Conservation (phyloP, 2,797 vertebrate species). For the Mus minutoides region DNA sequence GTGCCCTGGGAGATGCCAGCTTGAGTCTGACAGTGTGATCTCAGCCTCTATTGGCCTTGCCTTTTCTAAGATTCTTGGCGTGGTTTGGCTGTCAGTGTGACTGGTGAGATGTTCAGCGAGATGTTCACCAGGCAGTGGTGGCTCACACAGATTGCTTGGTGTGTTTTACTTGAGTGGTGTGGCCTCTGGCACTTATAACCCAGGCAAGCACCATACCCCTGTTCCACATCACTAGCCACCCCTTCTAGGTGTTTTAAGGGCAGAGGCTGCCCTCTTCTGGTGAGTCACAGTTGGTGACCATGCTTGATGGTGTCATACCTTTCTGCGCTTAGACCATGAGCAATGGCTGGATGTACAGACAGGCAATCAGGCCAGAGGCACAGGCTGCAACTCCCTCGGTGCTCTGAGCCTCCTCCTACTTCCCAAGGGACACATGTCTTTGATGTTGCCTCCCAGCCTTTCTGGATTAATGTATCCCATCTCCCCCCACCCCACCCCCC, state of each 20-base stretch:
- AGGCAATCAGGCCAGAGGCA: not conserved
- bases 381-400: not conserved
- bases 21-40: not conserved
- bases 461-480: not conserved
- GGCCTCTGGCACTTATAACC: not conserved
- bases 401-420: not conserved
- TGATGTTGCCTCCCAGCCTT: not conserved
- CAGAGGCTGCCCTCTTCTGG: slow-evolving; percentile 74
- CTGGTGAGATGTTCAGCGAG: not conserved
- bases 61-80: not conserved
- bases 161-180: not conserved
- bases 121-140: too few relatives aligned
- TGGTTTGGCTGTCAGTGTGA: not conserved
- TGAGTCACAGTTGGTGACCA: not conserved
- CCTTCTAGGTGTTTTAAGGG: slow-evolving; percentile 29
- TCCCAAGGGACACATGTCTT: not conserved
- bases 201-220: not conserved
- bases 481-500: not conserved
- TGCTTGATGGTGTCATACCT: not conserved
- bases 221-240: not conserved
- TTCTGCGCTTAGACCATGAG: not conserved
- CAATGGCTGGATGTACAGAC: not conserved
- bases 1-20: not conserved
- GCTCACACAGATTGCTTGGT: not conserved
- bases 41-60: not conserved